A percentile compares a stretch with the other conserved stretches of the same genome.
Conservation (phyloP, 2,797 vertebrate genomes). For the Anolis apletophallus region DNA sequence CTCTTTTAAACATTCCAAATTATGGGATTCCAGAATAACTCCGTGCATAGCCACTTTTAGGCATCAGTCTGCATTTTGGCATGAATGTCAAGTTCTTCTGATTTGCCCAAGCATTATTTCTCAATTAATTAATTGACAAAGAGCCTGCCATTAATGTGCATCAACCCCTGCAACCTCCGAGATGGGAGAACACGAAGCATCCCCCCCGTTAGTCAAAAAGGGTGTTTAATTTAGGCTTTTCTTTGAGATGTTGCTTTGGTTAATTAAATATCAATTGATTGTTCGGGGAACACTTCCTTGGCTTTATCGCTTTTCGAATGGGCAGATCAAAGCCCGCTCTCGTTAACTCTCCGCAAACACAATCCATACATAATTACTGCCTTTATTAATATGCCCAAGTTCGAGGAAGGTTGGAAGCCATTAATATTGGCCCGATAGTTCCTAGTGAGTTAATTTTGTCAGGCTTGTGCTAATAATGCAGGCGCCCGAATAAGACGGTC, state of each 20-base stretch:
- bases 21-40: too few species aligned
- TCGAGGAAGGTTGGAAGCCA: constrained; percentile 67
- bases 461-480: constrained; percentile 69
- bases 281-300: constrained; percentile 69
- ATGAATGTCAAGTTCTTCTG: neutral
- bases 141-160: neutral
- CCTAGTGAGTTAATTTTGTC: constrained; percentile 65
- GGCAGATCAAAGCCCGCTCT: constrained; percentile 68
- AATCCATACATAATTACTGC: constrained; percentile 70
- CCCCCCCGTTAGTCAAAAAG: accelerated
- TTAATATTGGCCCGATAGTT: constrained; percentile 73
- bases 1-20: too few species aligned
- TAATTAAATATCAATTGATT: constrained; percentile 75
- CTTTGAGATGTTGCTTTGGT: constrained; percentile 47
- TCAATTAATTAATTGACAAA: constrained; percentile 9
- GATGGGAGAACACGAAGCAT: neutral
- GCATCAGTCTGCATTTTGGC: neutral
- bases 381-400: constrained; percentile 70
- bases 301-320: constrained; percentile 53
- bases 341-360: constrained; percentile 68
- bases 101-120: constrained; percentile 1
- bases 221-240: constrained; percentile 57
- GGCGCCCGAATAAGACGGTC: constrained; percentile 66
- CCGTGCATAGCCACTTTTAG: too few species aligned
- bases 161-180: neutral